Evolutionary conservation across 2,113 vertebrate genomes (phyloP).

Genomic region (Dunckerocampus dactyliophorus): DNA sequence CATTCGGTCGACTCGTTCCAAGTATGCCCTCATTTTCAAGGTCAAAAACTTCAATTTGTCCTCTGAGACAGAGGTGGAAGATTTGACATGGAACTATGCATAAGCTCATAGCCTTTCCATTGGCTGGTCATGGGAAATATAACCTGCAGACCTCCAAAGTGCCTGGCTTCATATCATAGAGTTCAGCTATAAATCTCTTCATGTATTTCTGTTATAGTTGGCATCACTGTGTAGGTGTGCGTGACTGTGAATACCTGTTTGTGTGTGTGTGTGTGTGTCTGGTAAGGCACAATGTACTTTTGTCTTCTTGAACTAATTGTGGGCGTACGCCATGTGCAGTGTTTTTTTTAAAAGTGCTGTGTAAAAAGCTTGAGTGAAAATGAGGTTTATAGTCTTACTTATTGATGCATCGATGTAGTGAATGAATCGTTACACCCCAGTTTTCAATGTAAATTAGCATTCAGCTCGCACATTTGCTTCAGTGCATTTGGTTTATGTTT

Average conservation of each 20-base stretch:
- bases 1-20: background rate
- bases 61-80: background rate
- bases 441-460: no score
- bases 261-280: constrained; percentile 3
- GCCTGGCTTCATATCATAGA: constrained; percentile 4
- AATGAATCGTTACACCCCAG: no score
- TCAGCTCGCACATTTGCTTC: no score
- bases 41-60: background rate
- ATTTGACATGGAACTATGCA: constrained; percentile 2
- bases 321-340: background rate
- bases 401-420: no score
- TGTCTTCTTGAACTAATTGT: background rate
- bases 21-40: background rate
- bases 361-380: background rate
- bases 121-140: background rate
- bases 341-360: background rate
- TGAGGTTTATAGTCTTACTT: no score
- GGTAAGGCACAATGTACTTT: background rate
- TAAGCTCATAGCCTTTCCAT: background rate
- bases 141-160: constrained; percentile 1
- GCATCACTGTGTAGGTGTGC: background rate
- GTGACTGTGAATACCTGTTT: background rate
- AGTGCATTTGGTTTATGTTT: no score
- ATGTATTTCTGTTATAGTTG: constrained; percentile 23
- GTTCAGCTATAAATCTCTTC: constrained; percentile 21